Conservation (phyloP, 1,140 invertebrate genomes). For the Bradynema listronoti region DNA sequence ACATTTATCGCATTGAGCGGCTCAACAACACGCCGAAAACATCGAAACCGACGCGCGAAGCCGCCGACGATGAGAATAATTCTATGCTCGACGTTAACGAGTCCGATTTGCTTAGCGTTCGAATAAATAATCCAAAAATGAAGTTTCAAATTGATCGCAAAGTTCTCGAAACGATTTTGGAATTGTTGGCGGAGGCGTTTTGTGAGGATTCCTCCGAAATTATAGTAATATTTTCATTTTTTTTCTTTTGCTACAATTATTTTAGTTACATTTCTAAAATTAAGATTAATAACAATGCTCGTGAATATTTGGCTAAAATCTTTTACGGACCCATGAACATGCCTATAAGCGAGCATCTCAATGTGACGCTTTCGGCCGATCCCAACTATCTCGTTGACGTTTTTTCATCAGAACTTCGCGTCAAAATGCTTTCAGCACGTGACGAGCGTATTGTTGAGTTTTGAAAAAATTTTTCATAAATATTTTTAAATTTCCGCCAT, state of each 20-base stretch:
- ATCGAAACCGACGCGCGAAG: no score
- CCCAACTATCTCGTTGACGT: conserved; percentile 2
- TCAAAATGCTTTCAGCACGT: conserved; percentile 14
- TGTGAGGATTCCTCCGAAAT: not conserved
- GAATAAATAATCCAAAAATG: no score
- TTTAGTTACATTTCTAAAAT: not conserved
- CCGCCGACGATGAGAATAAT: no score
- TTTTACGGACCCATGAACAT: no score
- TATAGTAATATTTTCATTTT: not conserved
- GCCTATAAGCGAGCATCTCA: not conserved
- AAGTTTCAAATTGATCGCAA: no score
- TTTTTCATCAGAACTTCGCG: not conserved
- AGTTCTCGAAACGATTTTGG: conserved; percentile 15
- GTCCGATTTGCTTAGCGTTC: no score
- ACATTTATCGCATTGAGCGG: no score
- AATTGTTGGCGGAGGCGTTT: conserved; percentile 14
- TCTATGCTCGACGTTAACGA: no score
- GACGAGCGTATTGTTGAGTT: conserved; percentile 14
- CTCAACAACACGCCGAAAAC: no score
- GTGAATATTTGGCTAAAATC: conserved; percentile 16
- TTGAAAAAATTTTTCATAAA: no score
- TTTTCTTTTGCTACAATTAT: conserved; percentile 13
- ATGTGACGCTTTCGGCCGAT: conserved; percentile 8
- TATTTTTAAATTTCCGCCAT: no score
- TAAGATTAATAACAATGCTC: conserved; percentile 1